Evolutionary conservation across 2,888 invertebrate species (phyloP), one percentile per base, ranked within the genome.

Genomic region (Lasius platythorax): DNA sequence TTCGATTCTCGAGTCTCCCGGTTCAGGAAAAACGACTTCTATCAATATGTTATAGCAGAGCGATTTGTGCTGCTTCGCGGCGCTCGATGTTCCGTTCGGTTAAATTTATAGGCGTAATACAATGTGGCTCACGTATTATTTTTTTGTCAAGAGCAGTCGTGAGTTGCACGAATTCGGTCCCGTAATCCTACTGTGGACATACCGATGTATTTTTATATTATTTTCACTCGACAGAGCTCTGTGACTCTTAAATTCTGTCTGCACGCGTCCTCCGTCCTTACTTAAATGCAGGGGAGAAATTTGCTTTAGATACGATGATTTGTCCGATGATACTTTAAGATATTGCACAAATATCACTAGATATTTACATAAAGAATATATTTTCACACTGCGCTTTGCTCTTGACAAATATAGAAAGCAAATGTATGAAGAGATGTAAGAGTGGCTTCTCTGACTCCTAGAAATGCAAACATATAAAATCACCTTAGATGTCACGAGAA

Each of bases 391-490:
- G n/a, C 40, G 2, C 23, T 46, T 58, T 43, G 43, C 58, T 23
- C 43, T 33, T 43, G 33, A 23, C 11, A 12, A 72, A 37, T 37
- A 37, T 37, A 37, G 37, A 37, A 5, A 73, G 33, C 46, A 43
- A 63, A 73, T 23, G 23, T 73, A 61, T 9, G 33, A 30, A 18
- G 58, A 58, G 58, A 37, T 18, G 56, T 18, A 43, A 79, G 50
- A 50, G n/a, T 61, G n/a, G 33, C 37, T 79, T 63, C 79, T 46
- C 79, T 46, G 61, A 28, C 30, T 74, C 61, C 18, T 73, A 79
- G 61, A 61, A 73, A 73, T 40, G 61, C 61, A 79, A 79, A 73
- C 37, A 61, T 46, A 46, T 46, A 61, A 79, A 79, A 73, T 63
- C 18, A 46, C 61, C 58, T 23, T 30, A 56, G 58, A n/a, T 61